phyloP scores from a whole-genome alignment of 2,888 invertebrate genomes.

The Polia nebulosa region DNA sequence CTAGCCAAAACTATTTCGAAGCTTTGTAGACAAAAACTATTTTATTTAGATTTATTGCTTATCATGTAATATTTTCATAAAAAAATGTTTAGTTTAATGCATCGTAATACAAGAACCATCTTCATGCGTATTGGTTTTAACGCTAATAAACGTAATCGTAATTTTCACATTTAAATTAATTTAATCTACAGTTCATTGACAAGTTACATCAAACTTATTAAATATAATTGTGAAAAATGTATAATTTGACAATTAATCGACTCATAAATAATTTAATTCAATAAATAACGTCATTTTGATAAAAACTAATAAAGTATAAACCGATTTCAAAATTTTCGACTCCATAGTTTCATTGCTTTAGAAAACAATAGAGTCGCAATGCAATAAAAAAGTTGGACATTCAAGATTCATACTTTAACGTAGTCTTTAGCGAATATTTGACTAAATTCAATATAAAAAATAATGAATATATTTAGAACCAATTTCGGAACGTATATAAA shows the following conservation, averaged over 20 bases:
- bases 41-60: constrained; percentile 54
- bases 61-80: constrained; percentile 53
- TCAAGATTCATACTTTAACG: constrained; percentile 29
- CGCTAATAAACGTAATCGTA: constrained; percentile 38
- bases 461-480: constrained; percentile 59
- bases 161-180: constrained; percentile 44
- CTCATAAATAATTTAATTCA: constrained; percentile 62
- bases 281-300: constrained; percentile 61
- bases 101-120: constrained; percentile 49
- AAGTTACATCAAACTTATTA: constrained; percentile 31
- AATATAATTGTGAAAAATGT: constrained; percentile 46
- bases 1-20: constrained; percentile 62
- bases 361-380: constrained; percentile 24
- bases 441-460: constrained; percentile 62
- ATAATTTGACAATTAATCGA: constrained; percentile 43
- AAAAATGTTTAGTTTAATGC: constrained; percentile 53
- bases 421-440: constrained; percentile 47
- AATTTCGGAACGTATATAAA: constrained; percentile 53
- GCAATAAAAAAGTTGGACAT: constrained; percentile 16
- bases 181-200: constrained; percentile 42
- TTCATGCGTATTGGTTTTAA: constrained; percentile 46
- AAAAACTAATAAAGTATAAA: constrained; percentile 52
- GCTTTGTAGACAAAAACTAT: constrained; percentile 60
- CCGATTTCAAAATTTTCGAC: background rate
- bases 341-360: constrained; percentile 9